phyloP scores from a whole-genome alignment of 1,140 invertebrate genomes.

The Diachasma alloeum region DNA sequence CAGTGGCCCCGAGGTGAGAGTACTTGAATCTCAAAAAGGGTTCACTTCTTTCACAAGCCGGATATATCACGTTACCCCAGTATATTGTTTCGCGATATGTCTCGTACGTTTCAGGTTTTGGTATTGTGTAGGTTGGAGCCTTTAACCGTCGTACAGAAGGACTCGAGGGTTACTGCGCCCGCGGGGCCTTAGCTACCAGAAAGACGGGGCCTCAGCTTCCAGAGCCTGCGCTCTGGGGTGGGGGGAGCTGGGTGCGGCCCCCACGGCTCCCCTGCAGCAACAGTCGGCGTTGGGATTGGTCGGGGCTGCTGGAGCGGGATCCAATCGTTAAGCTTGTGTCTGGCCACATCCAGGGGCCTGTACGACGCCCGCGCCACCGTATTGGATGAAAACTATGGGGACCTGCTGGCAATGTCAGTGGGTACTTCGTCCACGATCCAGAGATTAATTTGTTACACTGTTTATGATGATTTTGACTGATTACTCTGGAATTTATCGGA shows the following conservation, averaged over 20 bases:
- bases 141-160: conserved; percentile 63
- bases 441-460: not conserved
- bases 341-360: conserved; percentile 11
- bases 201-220: conserved; percentile 42
- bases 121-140: conserved; percentile 42
- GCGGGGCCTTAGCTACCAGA: conserved; percentile 64
- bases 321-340: conserved; percentile 9
- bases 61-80: conserved; percentile 49
- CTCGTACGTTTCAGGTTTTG: conserved; percentile 34
- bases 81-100: conserved; percentile 57
- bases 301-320: not conserved
- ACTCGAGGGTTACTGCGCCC: conserved; percentile 66
- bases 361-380: conserved; percentile 18
- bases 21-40: not conserved
- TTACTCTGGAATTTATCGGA: not conserved
- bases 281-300: conserved; percentile 18
- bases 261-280: conserved; percentile 26
- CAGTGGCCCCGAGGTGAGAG: not conserved
- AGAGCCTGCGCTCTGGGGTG: conserved; percentile 22
- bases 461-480: not conserved
- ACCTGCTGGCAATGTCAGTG: conserved; percentile 39
- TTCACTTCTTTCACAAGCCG: not conserved
- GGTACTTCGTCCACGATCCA: not conserved
- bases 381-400: conserved; percentile 41
- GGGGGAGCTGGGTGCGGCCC: conserved; percentile 47